Evolutionary conservation across 2,113 vertebrate genomes (phyloP).

Genomic region (Suncus etruscus): DNA sequence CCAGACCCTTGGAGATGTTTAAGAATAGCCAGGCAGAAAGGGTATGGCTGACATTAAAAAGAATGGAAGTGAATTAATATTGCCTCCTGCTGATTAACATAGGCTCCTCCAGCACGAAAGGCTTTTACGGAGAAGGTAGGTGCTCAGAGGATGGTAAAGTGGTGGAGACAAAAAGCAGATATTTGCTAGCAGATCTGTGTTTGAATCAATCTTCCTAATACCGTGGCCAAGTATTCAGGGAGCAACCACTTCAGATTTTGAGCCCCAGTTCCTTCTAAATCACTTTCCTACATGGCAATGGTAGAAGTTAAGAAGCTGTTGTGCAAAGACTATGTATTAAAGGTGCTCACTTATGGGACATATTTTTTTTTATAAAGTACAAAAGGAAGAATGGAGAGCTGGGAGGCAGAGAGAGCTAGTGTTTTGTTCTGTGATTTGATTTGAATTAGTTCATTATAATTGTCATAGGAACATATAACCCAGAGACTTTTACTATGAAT

Average conservation of each 20-base stretch:
- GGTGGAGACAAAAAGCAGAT: background rate
- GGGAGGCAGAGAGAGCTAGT: background rate
- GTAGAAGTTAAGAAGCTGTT: background rate
- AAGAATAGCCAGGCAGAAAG: slow-evolving; percentile 34
- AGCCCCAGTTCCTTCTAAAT: background rate
- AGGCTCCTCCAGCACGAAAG: background rate
- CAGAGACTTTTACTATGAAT: background rate
- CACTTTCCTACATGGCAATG: background rate
- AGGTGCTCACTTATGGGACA: no score
- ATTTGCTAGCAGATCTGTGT: background rate
- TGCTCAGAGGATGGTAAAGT: background rate
- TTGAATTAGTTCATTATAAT: background rate
- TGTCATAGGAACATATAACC: background rate
- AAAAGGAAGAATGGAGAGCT: background rate
- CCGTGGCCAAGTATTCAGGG: background rate
- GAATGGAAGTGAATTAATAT: background rate
- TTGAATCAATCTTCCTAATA: background rate
- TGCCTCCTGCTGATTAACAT: background rate
- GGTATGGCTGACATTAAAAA: background rate
- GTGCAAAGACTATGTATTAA: background rate
- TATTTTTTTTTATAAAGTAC: background rate
- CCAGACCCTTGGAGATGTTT: background rate
- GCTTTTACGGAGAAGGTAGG: background rate
- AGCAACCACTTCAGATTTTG: background rate
- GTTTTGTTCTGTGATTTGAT: background rate